Percentiles rank a stretch among this genome's conserved stretches.
Evolutionary conservation across 2,797 vertebrate species (phyloP).

Genomic region (Argya squamiceps): DNA sequence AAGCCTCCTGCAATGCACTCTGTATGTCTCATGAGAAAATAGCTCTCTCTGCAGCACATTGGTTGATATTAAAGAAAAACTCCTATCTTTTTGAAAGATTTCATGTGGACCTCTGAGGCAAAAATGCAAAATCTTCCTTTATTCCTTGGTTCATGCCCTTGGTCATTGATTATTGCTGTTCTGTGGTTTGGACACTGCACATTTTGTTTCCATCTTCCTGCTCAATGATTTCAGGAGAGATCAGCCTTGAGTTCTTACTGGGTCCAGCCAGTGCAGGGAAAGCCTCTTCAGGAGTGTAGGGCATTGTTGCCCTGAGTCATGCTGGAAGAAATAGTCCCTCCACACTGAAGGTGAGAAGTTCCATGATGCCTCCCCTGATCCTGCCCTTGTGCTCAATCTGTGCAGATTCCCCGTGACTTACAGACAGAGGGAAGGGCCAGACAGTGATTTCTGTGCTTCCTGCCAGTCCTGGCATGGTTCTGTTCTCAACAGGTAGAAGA

Average conservation of each 20-base stretch:
- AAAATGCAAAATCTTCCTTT: not conserved
- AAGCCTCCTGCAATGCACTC: fast-evolving
- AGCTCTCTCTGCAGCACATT: not conserved
- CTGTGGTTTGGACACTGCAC: not conserved
- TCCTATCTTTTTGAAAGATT: not conserved
- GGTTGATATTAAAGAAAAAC: not conserved
- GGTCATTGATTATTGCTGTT: not conserved
- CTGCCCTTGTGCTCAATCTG: not conserved
- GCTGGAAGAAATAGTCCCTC: not conserved
- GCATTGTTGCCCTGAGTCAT: not conserved
- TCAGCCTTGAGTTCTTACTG: not conserved
- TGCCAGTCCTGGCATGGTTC: not conserved
- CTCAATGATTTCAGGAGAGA: not conserved
- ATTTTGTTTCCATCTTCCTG: fast-evolving
- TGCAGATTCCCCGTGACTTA: not conserved
- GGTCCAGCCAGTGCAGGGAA: not conserved
- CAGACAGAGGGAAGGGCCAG: fast-evolving
- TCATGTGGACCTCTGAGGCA: not conserved
- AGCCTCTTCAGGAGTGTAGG: not conserved
- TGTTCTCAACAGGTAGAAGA: not conserved
- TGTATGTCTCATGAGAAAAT: not conserved
- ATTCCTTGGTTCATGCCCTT: not conserved
- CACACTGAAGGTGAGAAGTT: not conserved
- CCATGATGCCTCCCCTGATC: not conserved
- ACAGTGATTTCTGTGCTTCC: not conserved